Evolutionary conservation across 1,140 invertebrate genomes (phyloP).

Genomic region (Listronotus oregonensis): DNA sequence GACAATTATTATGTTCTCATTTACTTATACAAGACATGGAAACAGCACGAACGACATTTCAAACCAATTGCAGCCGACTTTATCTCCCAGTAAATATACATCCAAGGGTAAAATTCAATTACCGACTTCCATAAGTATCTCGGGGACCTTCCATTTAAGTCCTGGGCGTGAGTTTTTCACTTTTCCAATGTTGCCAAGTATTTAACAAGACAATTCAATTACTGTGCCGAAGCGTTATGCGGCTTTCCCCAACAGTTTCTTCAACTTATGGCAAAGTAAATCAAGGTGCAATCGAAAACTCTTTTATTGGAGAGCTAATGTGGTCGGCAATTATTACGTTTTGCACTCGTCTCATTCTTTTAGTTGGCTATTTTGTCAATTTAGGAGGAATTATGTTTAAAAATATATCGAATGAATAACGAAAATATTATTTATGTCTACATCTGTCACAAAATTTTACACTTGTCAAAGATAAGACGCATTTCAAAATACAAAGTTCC

Average conservation of each 20-base stretch:
- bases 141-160: conserved; percentile 47
- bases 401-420: no score
- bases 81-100: conserved; percentile 48
- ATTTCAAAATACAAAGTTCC: no score
- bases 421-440: no score
- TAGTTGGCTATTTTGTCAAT: background rate
- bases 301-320: conserved; percentile 21
- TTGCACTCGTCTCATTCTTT: conserved; percentile 7
- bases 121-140: conserved; percentile 51
- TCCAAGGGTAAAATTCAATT: conserved; percentile 53
- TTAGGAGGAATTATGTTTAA: no score
- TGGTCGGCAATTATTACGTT: conserved; percentile 25
- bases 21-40: no score
- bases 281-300: conserved; percentile 42
- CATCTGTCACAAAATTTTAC: no score
- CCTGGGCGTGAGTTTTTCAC: conserved; percentile 44
- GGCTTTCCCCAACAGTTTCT: conserved; percentile 31
- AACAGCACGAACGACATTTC: no score
- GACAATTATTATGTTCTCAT: no score
- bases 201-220: conserved; percentile 56
- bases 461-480: no score
- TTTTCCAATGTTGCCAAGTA: conserved; percentile 42
- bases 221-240: conserved; percentile 36
- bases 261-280: conserved; percentile 40
- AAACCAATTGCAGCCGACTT: conserved; percentile 42